Base-by-base conservation (phyloP, 2,113 vertebrate species). In the Notarius quadriscutis region DNA sequence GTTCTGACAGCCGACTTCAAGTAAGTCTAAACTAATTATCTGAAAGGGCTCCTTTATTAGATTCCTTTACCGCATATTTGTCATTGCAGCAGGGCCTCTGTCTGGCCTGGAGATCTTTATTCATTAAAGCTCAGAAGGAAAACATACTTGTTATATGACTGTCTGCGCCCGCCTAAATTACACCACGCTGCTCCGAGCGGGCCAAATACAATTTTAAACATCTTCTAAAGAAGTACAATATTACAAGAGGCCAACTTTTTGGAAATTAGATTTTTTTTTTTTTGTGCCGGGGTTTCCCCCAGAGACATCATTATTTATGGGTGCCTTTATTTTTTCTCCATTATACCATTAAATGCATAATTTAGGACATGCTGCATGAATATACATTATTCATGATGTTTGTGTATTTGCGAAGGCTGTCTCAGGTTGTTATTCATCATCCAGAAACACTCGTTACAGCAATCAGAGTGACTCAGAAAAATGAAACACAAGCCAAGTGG, bases 21-120 rank as follows among this genome's bases (percentile, higher is more conserved):
- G 92, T 91, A 87, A 90, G 88, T 92, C 62, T 85, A 81, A 91
- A 7, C 30, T 89, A 92, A 94, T 94, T 93, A 93, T 84, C 84
- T 75, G 85, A 79, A 93, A 91, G 85, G 85, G 83, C 83, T 63
- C 86, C 69, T 63, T 88, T 89, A 88, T 93, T 90, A 92, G 89
- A 89, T 74, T 86, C 79, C 41, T 77, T 84, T 91, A 89, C 84
- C 83, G 74, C 69, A 80, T 81, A 90, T 91, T 87, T 93, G 85
- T 90, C 88, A 91, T 65, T 55, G 81, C 48, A 83, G 86, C 17
- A 27, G 63, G 75, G 7, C 48, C 53, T 58, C n/a, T 79, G 84
- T 85, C 84, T 69, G 74, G 81, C 81, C 74, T 0, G 74, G 51
- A 65, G 81, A 87, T 89, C 85, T 89, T 81, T 87, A 89, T 87